Conservation (phyloP, 1,140 invertebrate genomes). For the Euborellia annulipes region DNA sequence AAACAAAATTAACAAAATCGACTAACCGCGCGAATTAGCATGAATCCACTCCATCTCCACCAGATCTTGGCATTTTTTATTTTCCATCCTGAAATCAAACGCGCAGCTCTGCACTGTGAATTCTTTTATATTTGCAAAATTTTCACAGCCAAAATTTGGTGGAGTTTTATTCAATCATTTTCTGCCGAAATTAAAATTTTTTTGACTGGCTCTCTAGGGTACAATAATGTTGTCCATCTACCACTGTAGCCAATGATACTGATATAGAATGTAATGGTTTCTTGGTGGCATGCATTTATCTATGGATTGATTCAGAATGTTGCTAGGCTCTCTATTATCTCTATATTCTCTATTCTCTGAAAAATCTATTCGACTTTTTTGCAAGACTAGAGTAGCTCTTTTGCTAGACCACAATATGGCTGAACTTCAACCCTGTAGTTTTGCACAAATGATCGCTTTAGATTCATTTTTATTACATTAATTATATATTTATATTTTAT, state of each 20-base stretch:
- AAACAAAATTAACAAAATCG: too few relatives aligned
- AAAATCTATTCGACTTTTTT: slow-evolving; percentile 1
- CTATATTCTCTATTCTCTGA: slow-evolving; percentile 1
- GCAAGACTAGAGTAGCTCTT: slow-evolving; percentile 1
- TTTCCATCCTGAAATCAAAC: too few relatives aligned
- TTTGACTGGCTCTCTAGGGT: background rate
- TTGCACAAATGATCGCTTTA: too few relatives aligned
- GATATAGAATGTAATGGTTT: slow-evolving; percentile 15
- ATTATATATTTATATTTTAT: slow-evolving; percentile 4
- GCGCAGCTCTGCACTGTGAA: too few relatives aligned
- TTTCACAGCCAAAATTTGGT: background rate
- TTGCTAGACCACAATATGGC: slow-evolving; percentile 4
- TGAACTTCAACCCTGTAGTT: background rate
- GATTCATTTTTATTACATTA: slow-evolving; percentile 5
- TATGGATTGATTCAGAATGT: background rate
- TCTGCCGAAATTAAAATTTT: too few relatives aligned
- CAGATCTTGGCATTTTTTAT: too few relatives aligned
- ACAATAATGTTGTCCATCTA: slow-evolving; percentile 14
- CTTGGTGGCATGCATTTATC: slow-evolving; percentile 20
- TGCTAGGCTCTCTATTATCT: slow-evolving; percentile 1
- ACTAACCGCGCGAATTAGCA: too few relatives aligned
- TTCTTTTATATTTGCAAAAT: too few relatives aligned
- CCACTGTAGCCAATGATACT: slow-evolving; percentile 15
- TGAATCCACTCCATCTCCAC: too few relatives aligned
- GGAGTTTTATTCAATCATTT: slow-evolving; percentile 1